Evolutionary conservation across 2,797 vertebrate genomes (phyloP), one percentile per base, ranked within the genome.

Genomic region (Leptatherina wallacei): DNA sequence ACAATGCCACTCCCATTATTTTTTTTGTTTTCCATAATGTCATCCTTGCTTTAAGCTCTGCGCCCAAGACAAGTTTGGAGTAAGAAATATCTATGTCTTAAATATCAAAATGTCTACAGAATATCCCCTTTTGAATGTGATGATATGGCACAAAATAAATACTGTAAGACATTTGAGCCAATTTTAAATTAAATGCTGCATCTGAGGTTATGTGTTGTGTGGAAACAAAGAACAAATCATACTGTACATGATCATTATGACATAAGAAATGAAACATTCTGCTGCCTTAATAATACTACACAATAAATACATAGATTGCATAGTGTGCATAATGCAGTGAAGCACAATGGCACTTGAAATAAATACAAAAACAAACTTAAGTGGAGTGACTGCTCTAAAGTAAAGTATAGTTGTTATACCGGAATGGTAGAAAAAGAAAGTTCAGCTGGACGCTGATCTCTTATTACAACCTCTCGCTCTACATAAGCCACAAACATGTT

Each of bases 251-350:
- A 62, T 82, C 51, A 70, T 30, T n/a, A 68, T 61, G 33, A 82
- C 57, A 75, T 75, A 84, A 78, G 67, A 84, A 75, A 44, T 71
- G 30, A 64, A 47, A 85, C 76, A 81, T 86, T 82, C 83, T 89
- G 86, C 88, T 81, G 90, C 84, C 90, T 91, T 84, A 88, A 85
- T 89, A 90, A 81, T 38, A 91, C 91, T 90, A 91, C 91, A 93
- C 92, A 95, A 96, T 96, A 96, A 96, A 96, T 96, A 96, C 94
- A 95, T 88, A 87, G 91, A 93, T 97, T 97, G 96, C 96, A 97
- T 97, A 97, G 95, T 95, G 92, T 94, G 93, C 94, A 94, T 86
- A 91, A 93, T 80, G 93, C 86, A 88, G 66, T 75, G 64, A 84
- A 91, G 90, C 75, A 80, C 77, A 81, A 87, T 90, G 91, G 89